Evolutionary conservation across 2,797 vertebrate species (phyloP).

Genomic region (Halcyon leucocephala): DNA sequence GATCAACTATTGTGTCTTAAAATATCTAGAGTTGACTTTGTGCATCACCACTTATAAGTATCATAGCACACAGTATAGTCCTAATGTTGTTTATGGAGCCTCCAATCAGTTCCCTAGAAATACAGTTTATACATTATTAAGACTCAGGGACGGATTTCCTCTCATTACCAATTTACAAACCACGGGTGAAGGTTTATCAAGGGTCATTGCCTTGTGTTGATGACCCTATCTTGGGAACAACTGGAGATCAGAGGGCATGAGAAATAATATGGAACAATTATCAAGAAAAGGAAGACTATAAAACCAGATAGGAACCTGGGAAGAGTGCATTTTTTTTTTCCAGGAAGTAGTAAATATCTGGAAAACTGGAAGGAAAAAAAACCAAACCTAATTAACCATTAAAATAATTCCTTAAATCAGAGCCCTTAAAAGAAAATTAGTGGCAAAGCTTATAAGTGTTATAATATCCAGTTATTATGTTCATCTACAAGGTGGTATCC

Average conservation of each 20-base stretch:
- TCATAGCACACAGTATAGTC: background rate
- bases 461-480: background rate
- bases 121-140: background rate
- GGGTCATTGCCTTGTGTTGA: slow-evolving; percentile 1
- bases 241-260: background rate
- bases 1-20: slow-evolving; percentile 6
- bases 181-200: background rate
- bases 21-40: slow-evolving; percentile 36
- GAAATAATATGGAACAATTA: background rate
- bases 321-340: background rate
- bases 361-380: background rate
- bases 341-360: background rate
- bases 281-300: background rate
- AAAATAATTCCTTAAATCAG: background rate
- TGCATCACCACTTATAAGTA: slow-evolving; percentile 3
- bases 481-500: background rate
- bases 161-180: background rate
- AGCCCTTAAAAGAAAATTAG: background rate
- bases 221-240: background rate
- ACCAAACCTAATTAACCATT: background rate
- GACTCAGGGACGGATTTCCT: background rate
- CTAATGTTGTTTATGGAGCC: background rate
- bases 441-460: background rate
- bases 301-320: background rate
- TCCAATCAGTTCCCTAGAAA: background rate